Conservation (phyloP, 2,888 invertebrate species). For the Fragum whitleyi region DNA sequence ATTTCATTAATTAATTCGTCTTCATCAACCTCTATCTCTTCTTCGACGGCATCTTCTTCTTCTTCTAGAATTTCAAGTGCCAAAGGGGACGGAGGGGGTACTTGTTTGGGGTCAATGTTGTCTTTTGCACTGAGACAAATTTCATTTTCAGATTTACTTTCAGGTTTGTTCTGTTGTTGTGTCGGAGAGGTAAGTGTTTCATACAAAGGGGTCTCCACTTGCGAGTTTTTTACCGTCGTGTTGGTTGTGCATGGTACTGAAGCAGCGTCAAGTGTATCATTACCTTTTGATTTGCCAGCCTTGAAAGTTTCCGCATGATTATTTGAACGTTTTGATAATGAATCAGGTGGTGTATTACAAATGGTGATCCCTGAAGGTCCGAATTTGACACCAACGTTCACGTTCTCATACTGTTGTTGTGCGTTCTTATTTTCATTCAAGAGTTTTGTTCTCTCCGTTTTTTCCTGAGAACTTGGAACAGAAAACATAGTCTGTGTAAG, state of each 20-base stretch:
- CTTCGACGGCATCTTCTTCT: slow-evolving; percentile 61
- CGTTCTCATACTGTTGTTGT: slow-evolving; percentile 49
- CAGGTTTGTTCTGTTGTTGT: not conserved
- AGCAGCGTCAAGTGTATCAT: too few relatives aligned
- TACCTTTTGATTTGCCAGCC: too few relatives aligned
- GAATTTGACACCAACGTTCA: slow-evolving; percentile 43
- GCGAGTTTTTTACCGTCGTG: not conserved
- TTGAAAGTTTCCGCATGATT: not conserved
- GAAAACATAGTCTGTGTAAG: slow-evolving; percentile 59
- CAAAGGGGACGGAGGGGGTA: slow-evolving; percentile 76
- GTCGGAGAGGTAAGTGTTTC: slow-evolving; percentile 1
- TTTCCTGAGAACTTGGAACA: slow-evolving; percentile 26
- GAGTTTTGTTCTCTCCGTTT: not conserved
- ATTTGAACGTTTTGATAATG: not conserved
- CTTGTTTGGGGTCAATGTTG: slow-evolving; percentile 33
- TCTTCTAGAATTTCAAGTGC: slow-evolving; percentile 67
- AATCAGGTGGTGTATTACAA: slow-evolving; percentile 14
- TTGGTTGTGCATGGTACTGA: too few relatives aligned
- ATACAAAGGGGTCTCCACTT: not conserved
- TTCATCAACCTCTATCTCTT: slow-evolving; percentile 48
- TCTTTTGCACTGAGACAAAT: not conserved
- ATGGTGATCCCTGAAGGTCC: slow-evolving; percentile 35
- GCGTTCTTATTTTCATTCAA: slow-evolving; percentile 10
- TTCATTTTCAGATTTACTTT: not conserved
- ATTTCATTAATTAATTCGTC: slow-evolving; percentile 56